These are phyloP conservation scores for Xenus cinereus DNA, from an alignment of 2,113 vertebrate species.

Conservation along the genomic window DNA sequence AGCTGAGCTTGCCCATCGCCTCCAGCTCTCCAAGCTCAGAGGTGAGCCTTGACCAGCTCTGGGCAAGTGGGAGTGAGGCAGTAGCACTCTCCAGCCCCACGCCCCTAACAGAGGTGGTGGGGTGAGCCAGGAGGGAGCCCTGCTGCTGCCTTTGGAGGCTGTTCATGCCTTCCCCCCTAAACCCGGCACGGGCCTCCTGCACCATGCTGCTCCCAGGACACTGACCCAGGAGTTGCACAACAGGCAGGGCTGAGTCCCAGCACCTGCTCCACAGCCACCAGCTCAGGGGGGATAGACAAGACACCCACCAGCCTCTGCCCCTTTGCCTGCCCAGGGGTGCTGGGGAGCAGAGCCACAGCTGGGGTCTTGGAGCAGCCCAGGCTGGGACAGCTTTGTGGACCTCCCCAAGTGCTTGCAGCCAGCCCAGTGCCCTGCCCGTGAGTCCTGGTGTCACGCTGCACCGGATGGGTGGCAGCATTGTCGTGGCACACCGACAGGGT, in stretches of 20 bases:
- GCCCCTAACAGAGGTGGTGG: neutral
- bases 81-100: neutral
- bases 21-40: neutral
- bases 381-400: neutral
- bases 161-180: accelerated
- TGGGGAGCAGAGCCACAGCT: neutral
- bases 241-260: neutral
- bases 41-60: neutral
- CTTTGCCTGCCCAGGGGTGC: neutral
- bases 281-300: accelerated
- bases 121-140: neutral
- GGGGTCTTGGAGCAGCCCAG: neutral
- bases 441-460: neutral
- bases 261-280: neutral
- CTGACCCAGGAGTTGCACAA: neutral
- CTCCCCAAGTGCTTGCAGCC: neutral
- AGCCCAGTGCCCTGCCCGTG: neutral
- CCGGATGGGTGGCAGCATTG: neutral
- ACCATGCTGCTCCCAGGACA: accelerated
- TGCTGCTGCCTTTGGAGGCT: accelerated
- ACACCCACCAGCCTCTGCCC: neutral
- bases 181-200: neutral
- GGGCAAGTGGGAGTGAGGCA: accelerated
- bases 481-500: accelerated
- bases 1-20: neutral